Base-by-base conservation (phyloP, 2,113 vertebrate genomes). In the Meles meles region DNA sequence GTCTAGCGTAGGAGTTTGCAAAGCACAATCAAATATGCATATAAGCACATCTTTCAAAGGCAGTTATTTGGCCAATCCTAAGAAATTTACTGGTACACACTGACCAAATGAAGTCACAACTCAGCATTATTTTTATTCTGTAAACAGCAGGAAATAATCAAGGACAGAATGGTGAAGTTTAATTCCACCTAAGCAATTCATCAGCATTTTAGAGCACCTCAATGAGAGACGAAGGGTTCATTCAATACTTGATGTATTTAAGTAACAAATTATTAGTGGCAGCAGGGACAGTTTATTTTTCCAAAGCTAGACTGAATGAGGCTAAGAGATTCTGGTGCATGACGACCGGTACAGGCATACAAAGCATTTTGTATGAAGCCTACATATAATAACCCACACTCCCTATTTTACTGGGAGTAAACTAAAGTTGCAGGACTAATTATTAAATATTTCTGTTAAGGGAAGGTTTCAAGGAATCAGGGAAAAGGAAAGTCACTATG, bases 141-240 rank as follows among this genome's bases (percentile, higher is more conserved):
- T 76, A 88, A 87, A 84, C 55, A 84, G 79, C 67, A 91, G 27
- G 61, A 37, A 88, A 85, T 96, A 69, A 63, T 55, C 44, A 92
- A 83, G 14, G 6, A 83, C 18, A 84, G 9, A 44, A 74, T 37
- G 49, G 10, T 65, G 47, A 47, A 93, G 23, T 77, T 77, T 59
- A 92, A 76, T 55, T 81, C 37, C 11, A 44, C 21, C 17, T 4
- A 20, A 65, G 71, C 27, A 86, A 29, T 52, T 82, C 5, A 52
- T 67, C 23, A 80, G 34, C 39, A 97, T 93, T 88, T 90, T 80
- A 67, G 25, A 92, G 55, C 29, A 95, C 83, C 13, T 88, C 80
- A 59, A 59, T 7, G 17, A 63, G 69, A 80, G 39, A 79, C 5
- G 23, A 57, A 80, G 57, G 9, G 3, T 37, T 92, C 11, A 7